Evolutionary conservation across 2,888 invertebrate genomes (phyloP), one percentile per base, ranked within the genome.

Genomic region (Drosophila tanythrix): DNA sequence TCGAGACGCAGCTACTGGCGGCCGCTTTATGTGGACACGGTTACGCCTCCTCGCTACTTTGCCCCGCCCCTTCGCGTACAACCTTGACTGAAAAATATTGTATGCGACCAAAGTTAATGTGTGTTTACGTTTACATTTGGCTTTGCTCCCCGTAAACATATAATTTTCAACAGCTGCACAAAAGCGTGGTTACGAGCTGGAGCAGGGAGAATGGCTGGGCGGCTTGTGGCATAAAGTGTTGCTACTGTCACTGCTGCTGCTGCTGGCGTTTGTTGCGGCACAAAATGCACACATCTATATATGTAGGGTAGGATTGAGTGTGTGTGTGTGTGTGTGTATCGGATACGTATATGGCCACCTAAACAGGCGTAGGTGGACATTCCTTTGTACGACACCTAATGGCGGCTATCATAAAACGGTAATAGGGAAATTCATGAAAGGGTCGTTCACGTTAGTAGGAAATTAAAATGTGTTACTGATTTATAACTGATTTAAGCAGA

Each of bases 11-110:
- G 29, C 38, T 40, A 27, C 51, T 51, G 33, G 38, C 33, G 56
- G n/a, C 29, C 21, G n/a, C 15, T 53, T 27, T 46, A 60, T 21
- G 46, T 38, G 51, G 58, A 38, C 63, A 60, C 18, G 40, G 35
- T 25, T 63, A 21, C 55, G 35, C 50, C 35, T 10, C 35, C 7
- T 15, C 25, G 2, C 57, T 2, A 1, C 3, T 36, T 10, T 21
- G 3, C 58, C 31, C 2, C 15, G 5, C 43, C 25, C 27, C 55
- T 40, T 29, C 25, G 27, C 65, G 21, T 7, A 65, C 73, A 88
- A 65, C 86, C 90, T 90, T 90, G 89, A 86, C 80, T 88, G 81
- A 78, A 83, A 90, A 88, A 88, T 90, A 85, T 90, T 88, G 89
- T 84, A 79, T 81, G 83, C 77, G 76, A 82, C 71, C 82, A 80